phyloP scores from a whole-genome alignment of 2,113 vertebrate species.

The Pao palembangensis region DNA sequence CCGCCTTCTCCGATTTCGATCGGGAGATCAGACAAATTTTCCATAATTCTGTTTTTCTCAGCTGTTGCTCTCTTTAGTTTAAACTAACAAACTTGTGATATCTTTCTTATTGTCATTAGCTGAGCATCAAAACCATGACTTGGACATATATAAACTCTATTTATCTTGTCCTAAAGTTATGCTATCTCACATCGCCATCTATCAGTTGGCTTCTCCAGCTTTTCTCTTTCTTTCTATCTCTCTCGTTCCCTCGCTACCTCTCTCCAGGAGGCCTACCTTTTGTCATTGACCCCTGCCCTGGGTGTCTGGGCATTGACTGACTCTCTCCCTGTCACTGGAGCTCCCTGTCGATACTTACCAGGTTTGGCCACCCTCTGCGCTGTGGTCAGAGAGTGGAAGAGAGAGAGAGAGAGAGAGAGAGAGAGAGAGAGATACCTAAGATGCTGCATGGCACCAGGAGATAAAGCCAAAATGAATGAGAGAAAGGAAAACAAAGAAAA shows the following conservation, averaged over 20 bases:
- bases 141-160: slow-evolving; percentile 31
- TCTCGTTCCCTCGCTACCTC: slow-evolving; percentile 18
- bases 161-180: slow-evolving; percentile 44
- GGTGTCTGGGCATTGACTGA: slow-evolving; percentile 74
- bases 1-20: slow-evolving; percentile 25
- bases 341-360: slow-evolving; percentile 80
- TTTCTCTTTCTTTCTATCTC: background rate
- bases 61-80: background rate
- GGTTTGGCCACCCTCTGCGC: slow-evolving; percentile 74
- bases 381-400: slow-evolving; percentile 65
- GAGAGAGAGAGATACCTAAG: slow-evolving; percentile 51
- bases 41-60: background rate
- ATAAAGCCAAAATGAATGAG: slow-evolving; percentile 53
- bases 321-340: slow-evolving; percentile 74
- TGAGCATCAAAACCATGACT: background rate
- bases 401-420: slow-evolving; percentile 17
- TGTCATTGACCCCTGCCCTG: slow-evolving; percentile 76
- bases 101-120: background rate
- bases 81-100: no score
- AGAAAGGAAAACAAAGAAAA: slow-evolving; percentile 46
- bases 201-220: slow-evolving; percentile 31
- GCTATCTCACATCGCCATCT: slow-evolving; percentile 56
- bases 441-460: slow-evolving; percentile 53
- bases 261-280: slow-evolving; percentile 57
- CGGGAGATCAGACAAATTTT: background rate